Evolutionary conservation across 64 coral and sea anemone genomes (phyloP).

Genomic region (Stichodactyla helianthus): DNA sequence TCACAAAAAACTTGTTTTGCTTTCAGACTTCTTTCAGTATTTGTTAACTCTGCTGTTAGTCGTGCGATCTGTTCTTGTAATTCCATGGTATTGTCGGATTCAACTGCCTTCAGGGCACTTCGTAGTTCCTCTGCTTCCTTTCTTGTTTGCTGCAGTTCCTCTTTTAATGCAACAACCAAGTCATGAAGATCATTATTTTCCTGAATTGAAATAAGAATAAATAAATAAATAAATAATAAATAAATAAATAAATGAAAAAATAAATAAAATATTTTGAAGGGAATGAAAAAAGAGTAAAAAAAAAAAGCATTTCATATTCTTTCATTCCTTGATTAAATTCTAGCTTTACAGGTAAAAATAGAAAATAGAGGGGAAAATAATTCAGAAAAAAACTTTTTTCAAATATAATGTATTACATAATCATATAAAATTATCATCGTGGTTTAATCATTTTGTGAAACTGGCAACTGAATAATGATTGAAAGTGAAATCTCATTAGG

Average conservation of each 20-base stretch:
- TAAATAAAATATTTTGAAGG: too few relatives aligned
- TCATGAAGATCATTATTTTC: conserved; percentile 86
- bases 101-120: conserved; percentile 35
- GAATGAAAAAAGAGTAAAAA: too few relatives aligned
- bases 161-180: conserved; percentile 63
- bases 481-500: background rate
- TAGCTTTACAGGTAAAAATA: too few relatives aligned
- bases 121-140: conserved; percentile 54
- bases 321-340: too few relatives aligned
- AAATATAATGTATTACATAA: too few relatives aligned
- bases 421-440: too few relatives aligned
- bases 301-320: too few relatives aligned
- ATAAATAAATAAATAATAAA: background rate
- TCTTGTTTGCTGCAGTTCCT: conserved; percentile 45
- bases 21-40: conserved; percentile 62
- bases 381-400: too few relatives aligned
- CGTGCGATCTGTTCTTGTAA: conserved; percentile 52
- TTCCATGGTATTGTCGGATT: conserved; percentile 30
- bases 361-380: too few relatives aligned
- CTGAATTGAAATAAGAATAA: conserved; percentile 10
- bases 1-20: conserved; percentile 83
- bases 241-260: too few relatives aligned
- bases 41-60: conserved; percentile 27
- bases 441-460: too few relatives aligned
- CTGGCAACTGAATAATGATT: background rate